Evolutionary conservation across 1,140 invertebrate species (phyloP), one percentile per base, ranked within the genome.

Genomic region (Drosophila saltans): DNA sequence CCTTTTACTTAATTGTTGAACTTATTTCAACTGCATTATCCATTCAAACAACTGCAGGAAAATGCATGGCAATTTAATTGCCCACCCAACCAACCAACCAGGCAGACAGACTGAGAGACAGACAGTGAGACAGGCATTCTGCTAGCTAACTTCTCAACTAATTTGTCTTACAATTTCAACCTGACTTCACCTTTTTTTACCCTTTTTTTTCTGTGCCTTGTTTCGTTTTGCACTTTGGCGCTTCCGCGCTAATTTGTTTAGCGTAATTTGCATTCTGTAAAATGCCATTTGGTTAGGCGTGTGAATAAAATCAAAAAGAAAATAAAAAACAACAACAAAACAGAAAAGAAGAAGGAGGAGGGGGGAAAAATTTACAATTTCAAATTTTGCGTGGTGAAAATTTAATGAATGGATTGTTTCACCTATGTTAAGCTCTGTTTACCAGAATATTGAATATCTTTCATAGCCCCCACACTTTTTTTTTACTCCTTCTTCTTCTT

Each of bases 221-320:
- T 69, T 48, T 80, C 63, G 55, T 62, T 62, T 78, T 74, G 79
- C 83, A 88, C 69, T 86, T 81, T 88, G 75, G 66, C 79, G 75
- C 82, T 86, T 80, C 69, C 76, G 80, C 80, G 83, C 83, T 88
- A 88, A 88, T 88, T 88, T 88, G 73, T 68, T 88, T 88, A 88
- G 68, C 76, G 80, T 89, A 88, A 88, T 88, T 88, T 88, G 80
- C 83, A 88, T 88, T 83, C 81, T 69, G 77, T 76, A 71, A 62
- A 88, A 82, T 81, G 77, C 59, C 82, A 77, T 80, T 83, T 71
- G 62, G 62, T 24, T 24, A 71, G 56, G 70, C 84, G 83, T 88
- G 83, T 66, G 83, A 88, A 88, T 40, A 64, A 43, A 40, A 56
- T 3, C 40, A 43, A 60, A 61, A 66, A 67, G 59, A 71, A 48